Base-by-base conservation (phyloP, 2,888 invertebrate genomes). In the Himalopsyche japonica region DNA sequence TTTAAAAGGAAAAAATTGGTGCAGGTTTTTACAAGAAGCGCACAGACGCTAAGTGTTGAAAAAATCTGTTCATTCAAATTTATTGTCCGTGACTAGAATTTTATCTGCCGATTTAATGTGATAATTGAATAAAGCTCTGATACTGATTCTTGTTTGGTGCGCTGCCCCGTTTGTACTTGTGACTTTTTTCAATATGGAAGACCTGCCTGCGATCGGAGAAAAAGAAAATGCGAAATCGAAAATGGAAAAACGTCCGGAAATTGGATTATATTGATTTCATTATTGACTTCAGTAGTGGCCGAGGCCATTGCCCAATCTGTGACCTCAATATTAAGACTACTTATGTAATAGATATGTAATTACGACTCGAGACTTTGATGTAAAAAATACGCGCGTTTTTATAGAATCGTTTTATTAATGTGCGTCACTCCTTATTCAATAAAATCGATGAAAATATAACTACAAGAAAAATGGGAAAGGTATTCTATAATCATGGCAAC, bases 261-360 rank as follows among this genome's bases (percentile, higher is more conserved):
- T 82, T 82, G 82, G 82, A 79, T 82, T 82, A 83, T 37, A 78
- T 70, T 70, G 80, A 83, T 80, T 83, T 80, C 80, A 83, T 83
- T 83, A 80, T 79, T 57, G 57, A 57, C 57, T 57, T 7, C 7
- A 8, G 6, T 20, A 24, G 24, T 57, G 24, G 57, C 57, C 57
- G 57, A 57, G 57, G 20, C 57, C n/a, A 57, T 2, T 7, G n/a
- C 15, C 24, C 24, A 24, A n/a, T 57, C 43, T n/a, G 57, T 20
- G 57, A 57, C 57, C 57, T 57, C 8, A 57, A 20, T 57, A 57
- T 20, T 57, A 57, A 6, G n/a, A 20, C 8, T 24, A 20, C 57
- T 57, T 57, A 57, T 10, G 57, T n/a, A 57, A 57, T 57, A 24
- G 12, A 43, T 43, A 43, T 43, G 43, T 43, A 43, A 43, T 43